A percentile compares a stretch with the other conserved stretches of the same genome.
Evolutionary conservation across 2,797 vertebrate species (phyloP).

Genomic region (Cottoperca gobio): DNA sequence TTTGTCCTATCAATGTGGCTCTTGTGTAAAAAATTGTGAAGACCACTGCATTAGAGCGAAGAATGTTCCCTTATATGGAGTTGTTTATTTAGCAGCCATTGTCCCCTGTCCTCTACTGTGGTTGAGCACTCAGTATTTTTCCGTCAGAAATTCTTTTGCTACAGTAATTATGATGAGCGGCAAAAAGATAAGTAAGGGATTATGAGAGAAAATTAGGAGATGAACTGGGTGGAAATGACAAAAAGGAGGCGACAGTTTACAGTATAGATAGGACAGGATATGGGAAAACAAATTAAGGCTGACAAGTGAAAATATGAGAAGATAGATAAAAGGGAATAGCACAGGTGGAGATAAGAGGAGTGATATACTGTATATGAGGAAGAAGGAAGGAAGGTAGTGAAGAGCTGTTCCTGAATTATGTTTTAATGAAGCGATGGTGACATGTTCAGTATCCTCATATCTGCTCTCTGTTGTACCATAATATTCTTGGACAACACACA

Average conservation of each 20-base stretch:
- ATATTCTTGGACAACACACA: neutral
- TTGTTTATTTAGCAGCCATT: no score
- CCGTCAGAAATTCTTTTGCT: no score
- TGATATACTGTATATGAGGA: neutral
- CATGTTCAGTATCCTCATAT: slow-evolving; percentile 11
- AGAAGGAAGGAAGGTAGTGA: neutral
- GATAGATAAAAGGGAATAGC: neutral
- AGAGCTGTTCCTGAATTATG: neutral
- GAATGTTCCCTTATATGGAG: no score
- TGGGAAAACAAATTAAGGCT: slow-evolving; percentile 2
- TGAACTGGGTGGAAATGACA: neutral
- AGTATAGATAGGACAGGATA: neutral
- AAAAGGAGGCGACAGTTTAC: neutral
- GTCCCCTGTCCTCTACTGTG: no score
- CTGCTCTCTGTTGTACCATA: neutral
- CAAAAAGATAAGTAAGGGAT: neutral
- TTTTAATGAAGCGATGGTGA: slow-evolving; percentile 20
- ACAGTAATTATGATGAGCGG: no score
- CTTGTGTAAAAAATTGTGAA: no score
- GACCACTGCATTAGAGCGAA: no score
- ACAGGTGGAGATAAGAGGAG: neutral
- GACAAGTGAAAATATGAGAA: neutral
- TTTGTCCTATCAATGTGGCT: no score
- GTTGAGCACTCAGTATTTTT: no score
- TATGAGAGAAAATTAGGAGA: no score